Conservation (phyloP, 2,888 invertebrate species). For the Aphodius granarius region DNA sequence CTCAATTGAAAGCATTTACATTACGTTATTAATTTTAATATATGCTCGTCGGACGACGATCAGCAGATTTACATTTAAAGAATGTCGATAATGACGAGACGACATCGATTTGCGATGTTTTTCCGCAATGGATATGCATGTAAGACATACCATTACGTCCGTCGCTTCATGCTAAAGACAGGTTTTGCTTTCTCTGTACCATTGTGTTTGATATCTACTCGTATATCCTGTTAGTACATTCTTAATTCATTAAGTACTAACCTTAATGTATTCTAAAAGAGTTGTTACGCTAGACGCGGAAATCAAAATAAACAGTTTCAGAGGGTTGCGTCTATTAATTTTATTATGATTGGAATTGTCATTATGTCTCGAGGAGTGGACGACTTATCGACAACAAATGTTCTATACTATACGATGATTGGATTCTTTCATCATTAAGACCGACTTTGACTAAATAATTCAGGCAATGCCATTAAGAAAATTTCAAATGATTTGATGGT, state of each 20-base stretch:
- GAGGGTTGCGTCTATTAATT: neutral
- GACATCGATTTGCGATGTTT: neutral
- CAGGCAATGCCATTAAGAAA: slow-evolving; percentile 1
- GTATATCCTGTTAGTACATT: neutral
- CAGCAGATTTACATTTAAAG: slow-evolving; percentile 19
- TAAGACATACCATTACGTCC: neutral
- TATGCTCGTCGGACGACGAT: neutral
- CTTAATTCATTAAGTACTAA: neutral
- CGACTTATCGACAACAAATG: neutral
- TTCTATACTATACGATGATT: neutral
- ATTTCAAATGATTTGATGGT: neutral
- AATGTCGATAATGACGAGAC: slow-evolving; percentile 1
- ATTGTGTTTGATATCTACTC: neutral
- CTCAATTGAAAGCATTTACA: slow-evolving; percentile 28
- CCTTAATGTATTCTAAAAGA: neutral
- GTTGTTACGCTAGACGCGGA: neutral
- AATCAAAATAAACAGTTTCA: slow-evolving; percentile 1
- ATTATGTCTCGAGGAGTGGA: neutral
- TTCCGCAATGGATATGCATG: slow-evolving; percentile 1
- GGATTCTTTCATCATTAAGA: slow-evolving; percentile 10
- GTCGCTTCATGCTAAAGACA: neutral
- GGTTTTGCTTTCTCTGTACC: neutral
- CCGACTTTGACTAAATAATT: slow-evolving; percentile 1
- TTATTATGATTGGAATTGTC: neutral
- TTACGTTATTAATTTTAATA: slow-evolving; percentile 21